Evolutionary conservation across 2,113 vertebrate species (phyloP).

Genomic region (Micromys minutus): DNA sequence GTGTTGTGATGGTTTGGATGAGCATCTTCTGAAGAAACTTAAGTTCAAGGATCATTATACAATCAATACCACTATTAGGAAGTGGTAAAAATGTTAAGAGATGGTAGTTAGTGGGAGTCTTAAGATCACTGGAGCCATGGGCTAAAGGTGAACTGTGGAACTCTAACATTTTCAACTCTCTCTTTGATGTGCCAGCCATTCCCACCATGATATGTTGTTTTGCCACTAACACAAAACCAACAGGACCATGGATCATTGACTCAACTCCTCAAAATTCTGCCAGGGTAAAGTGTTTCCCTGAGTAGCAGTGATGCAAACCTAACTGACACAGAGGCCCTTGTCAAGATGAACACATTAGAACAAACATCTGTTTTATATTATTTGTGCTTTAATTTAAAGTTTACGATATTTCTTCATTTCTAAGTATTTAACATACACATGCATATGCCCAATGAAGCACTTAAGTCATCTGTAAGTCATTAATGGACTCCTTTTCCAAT

Average conservation of each 20-base stretch:
- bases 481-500: neutral
- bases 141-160: neutral
- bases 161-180: neutral
- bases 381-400: neutral
- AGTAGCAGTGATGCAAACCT: neutral
- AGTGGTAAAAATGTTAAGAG: neutral
- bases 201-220: neutral
- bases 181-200: neutral
- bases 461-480: neutral
- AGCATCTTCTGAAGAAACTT: neutral
- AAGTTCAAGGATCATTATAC: neutral
- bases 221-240: neutral
- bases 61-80: neutral
- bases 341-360: neutral
- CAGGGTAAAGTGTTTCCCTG: neutral
- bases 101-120: neutral
- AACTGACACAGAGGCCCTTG: neutral
- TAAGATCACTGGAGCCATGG: neutral
- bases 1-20: neutral
- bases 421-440: neutral
- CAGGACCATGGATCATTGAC: neutral
- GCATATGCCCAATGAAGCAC: slow-evolving; percentile 11
- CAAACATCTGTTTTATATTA: slow-evolving; percentile 39
- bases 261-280: neutral
- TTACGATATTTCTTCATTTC: slow-evolving; percentile 44